phyloP scores from a whole-genome alignment of 2,888 invertebrate species.

The Platypus cylindrus region DNA sequence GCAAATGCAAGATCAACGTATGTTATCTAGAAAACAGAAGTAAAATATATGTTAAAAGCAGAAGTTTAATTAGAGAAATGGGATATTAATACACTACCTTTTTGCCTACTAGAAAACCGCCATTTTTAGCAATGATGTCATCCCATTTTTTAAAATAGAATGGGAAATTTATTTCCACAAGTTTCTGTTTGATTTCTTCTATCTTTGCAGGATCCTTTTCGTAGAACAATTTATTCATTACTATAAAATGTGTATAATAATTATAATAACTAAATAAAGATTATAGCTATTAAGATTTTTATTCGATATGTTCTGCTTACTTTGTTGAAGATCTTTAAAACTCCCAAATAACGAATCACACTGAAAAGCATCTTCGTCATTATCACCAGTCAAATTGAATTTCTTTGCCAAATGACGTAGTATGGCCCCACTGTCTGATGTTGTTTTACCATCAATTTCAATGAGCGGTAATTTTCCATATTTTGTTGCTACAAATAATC shows the following conservation, averaged over 20 bases:
- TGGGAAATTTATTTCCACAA: conserved; percentile 2
- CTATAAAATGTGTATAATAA: no score
- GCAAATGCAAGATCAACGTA: conserved; percentile 10
- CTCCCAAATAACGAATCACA: conserved; percentile 44
- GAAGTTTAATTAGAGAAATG: no score
- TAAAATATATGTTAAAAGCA: no score
- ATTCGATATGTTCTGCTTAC: no score
- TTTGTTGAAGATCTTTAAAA: conserved; percentile 40
- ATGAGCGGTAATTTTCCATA: conserved; percentile 45
- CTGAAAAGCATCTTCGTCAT: conserved; percentile 42
- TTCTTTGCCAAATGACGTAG: conserved; percentile 42
- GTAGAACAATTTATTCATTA: no score
- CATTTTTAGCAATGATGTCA: conserved; percentile 2
- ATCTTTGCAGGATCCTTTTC: no score
- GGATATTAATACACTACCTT: conserved; percentile 3
- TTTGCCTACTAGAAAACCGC: conserved; percentile 6
- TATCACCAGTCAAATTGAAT: conserved; percentile 40
- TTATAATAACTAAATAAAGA: no score
- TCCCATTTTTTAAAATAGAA: conserved; percentile 7
- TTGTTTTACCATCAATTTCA: conserved; percentile 42
- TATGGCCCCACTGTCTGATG: conserved; percentile 43
- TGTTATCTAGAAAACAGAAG: no score
- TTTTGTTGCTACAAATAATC: conserved; percentile 37
- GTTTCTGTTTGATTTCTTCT: conserved; percentile 1
- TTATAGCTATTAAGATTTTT: no score